Evolutionary conservation across 2,113 vertebrate species (phyloP).

Genomic region (Sialia sialis): DNA sequence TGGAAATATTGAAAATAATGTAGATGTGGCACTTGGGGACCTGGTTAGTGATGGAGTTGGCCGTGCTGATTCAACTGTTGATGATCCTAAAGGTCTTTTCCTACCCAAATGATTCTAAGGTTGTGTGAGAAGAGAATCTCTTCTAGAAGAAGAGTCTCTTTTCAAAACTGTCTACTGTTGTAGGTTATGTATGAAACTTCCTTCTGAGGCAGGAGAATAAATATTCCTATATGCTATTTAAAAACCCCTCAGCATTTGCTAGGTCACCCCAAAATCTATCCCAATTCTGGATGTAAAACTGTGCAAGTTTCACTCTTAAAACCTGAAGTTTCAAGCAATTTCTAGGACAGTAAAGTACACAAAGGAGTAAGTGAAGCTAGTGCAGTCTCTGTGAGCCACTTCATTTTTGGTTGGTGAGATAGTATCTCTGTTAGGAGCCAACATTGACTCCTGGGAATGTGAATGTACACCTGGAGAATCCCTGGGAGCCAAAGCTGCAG

Average conservation of each 20-base stretch:
- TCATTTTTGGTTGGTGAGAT: not conserved
- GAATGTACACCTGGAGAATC: not conserved
- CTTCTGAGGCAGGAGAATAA: not conserved
- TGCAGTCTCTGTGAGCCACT: not conserved
- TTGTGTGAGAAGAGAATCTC: not conserved
- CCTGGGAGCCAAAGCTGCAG: not conserved
- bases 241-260: not conserved
- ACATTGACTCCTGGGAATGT: fast-evolving
- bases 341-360: not conserved
- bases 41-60: not conserved
- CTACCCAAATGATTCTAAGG: not conserved
- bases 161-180: not conserved
- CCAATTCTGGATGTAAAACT: not conserved
- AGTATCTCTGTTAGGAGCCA: not conserved
- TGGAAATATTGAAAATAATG: not conserved
- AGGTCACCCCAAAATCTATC: not conserved
- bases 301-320: not conserved
- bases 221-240: not conserved
- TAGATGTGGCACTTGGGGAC: not conserved
- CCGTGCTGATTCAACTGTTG: not conserved
- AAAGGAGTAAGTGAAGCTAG: not conserved
- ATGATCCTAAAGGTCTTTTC: not conserved
- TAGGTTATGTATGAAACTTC: not conserved
- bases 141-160: not conserved
- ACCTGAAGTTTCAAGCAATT: not conserved